These are phyloP conservation scores for Hedychridium roseum DNA, from an alignment of 2,888 invertebrate species.

Conservation along the genomic window DNA sequence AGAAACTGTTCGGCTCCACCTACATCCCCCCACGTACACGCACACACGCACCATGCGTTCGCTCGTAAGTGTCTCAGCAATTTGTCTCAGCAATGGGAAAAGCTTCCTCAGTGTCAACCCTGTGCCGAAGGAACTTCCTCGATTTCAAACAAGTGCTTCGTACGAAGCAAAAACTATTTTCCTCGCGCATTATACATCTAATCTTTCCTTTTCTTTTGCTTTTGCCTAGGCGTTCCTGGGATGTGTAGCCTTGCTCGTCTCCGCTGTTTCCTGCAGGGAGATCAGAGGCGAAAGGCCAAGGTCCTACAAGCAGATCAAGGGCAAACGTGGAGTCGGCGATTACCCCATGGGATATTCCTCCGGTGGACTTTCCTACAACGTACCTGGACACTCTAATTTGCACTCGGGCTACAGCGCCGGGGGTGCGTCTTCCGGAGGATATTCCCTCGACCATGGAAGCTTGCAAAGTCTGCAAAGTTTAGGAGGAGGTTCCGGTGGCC, in stretches of 20 bases:
- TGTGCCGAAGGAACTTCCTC: constrained; percentile 2
- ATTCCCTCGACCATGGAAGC: constrained; percentile 29
- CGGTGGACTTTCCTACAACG: constrained; percentile 30
- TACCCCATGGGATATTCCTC: constrained; percentile 39
- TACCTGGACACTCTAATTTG: constrained; percentile 19
- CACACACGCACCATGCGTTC: constrained; percentile 45
- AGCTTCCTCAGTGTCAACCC: constrained; percentile 8
- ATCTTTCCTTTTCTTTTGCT: constrained; percentile 2
- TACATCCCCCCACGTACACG: constrained; percentile 23
- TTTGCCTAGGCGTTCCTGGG: constrained; percentile 47
- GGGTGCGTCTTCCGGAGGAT: constrained; percentile 25
- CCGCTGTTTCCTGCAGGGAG: constrained; percentile 43
- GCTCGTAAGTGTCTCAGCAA: constrained; percentile 47
- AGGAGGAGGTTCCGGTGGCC: constrained; percentile 26
- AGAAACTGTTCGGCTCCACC: constrained; percentile 25
- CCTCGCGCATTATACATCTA: neutral
- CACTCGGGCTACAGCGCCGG: constrained; percentile 28
- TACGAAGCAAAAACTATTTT: too few relatives aligned
- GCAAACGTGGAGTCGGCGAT: constrained; percentile 54
- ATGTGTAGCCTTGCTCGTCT: constrained; percentile 39
- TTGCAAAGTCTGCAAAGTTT: constrained; percentile 31
- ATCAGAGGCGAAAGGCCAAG: constrained; percentile 33
- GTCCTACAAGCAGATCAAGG: constrained; percentile 41
- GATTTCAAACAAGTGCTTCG: too few relatives aligned
- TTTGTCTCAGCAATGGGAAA: constrained; percentile 5